phyloP scores from a whole-genome alignment of 2,797 vertebrate species.

The Ispidina picta region DNA sequence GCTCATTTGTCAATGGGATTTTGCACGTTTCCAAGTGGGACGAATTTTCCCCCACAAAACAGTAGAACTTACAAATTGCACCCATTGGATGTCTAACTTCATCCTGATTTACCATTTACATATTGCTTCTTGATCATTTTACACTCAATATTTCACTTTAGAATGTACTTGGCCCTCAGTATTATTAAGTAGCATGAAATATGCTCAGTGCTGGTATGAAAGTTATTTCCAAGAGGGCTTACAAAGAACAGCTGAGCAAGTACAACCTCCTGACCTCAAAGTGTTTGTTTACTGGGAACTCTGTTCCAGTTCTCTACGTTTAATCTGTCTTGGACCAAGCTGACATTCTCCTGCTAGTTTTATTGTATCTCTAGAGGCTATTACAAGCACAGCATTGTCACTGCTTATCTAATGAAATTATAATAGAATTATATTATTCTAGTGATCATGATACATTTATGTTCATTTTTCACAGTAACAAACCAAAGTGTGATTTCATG shows the following conservation, averaged over 20 bases:
- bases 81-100: neutral
- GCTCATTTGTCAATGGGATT: neutral
- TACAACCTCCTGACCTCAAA: constrained; percentile 39
- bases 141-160: constrained; percentile 1
- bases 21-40: neutral
- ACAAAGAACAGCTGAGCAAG: constrained; percentile 69
- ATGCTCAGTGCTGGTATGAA: constrained; percentile 54
- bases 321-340: constrained; percentile 56
- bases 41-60: neutral
- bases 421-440: constrained; percentile 39
- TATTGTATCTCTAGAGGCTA: constrained; percentile 38
- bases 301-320: constrained; percentile 58
- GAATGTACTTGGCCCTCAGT: neutral
- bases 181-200: constrained; percentile 57
- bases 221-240: constrained; percentile 65
- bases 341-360: constrained; percentile 54
- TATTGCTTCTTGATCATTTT: constrained; percentile 36
- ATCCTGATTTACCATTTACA: neutral
- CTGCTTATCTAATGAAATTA: constrained; percentile 55
- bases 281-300: constrained; percentile 71
- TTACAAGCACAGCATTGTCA: constrained; percentile 49
- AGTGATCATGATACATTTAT: constrained; percentile 1
- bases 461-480: constrained; percentile 18
- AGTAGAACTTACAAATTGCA: neutral
- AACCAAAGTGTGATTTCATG: neutral